Base-by-base conservation (phyloP, 2,113 vertebrate genomes). In the Pseudolaguvia tuberculata region DNA sequence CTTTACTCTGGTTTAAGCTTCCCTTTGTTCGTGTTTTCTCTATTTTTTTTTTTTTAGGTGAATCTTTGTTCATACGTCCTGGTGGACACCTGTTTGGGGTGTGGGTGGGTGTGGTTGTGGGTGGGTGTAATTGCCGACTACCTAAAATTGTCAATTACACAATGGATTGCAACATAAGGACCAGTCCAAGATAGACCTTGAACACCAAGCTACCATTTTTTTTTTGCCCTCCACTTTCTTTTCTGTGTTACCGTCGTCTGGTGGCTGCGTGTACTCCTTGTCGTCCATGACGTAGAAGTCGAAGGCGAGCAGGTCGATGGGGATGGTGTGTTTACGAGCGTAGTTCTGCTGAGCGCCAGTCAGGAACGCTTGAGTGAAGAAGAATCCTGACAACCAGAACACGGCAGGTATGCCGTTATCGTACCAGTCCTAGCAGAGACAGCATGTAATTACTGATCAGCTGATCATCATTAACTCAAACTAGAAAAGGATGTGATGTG, bases 351-450 rank as follows among this genome's bases (percentile, higher is more conserved):
- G 94, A 45, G 92, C 91, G 3, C 92, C 93, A 0, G 94, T 96
- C 83, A 97, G 85, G 83, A 96, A 96, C 1, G 93, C 94, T 88
- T 96, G 94, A 0, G 94, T 94, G 89, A 96, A 96, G 92, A 96
- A 96, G 86, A 96, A 95, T 14, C 93, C 94, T 0, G 94, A 96
- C 11, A 96, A 83, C 94, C 94, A 96, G 85, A 94, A 95, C 8
- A 91, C 88, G 0, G 93, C 86, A 1, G 94, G 94, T 0, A 85
- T 88, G 18, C 92, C 93, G 0, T 87, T 55, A 27, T 94, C 91
- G 1, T 91, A 93, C 93, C 94, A 96, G 35, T 87, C 86, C 94
- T 95, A 75, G 76, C 59, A 56, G 56, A 23, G 21, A 79, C 5
- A 50, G 14, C 67, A 18, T 17, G 58, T 15, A 14, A 21, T 70